phyloP scores from a whole-genome alignment of 2,888 invertebrate genomes.

The Sclerodermus sp. region DNA sequence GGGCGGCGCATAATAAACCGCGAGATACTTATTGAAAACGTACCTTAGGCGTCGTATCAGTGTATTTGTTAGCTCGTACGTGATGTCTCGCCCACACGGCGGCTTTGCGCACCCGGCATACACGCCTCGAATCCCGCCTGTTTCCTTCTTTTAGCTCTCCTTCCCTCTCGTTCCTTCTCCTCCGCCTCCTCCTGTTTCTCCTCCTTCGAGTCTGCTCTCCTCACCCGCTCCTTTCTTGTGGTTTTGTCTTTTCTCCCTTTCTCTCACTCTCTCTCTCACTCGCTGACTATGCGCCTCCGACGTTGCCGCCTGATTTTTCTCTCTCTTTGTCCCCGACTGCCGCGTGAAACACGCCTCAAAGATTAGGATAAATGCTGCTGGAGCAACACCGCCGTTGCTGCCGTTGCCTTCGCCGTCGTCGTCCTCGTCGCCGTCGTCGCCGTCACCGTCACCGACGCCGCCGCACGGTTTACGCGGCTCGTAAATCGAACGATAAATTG shows the following conservation, averaged over 20 bases:
- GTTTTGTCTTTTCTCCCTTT: neutral
- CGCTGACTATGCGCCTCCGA: neutral
- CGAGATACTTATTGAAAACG: too few species aligned
- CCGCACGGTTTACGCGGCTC: slow-evolving; percentile 28
- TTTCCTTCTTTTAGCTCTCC: slow-evolving; percentile 16
- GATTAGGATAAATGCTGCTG: slow-evolving; percentile 39
- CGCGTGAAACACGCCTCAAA: slow-evolving; percentile 27
- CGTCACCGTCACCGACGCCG: slow-evolving; percentile 2
- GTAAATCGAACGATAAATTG: slow-evolving; percentile 45
- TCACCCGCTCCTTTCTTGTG: slow-evolving; percentile 3
- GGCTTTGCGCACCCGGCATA: slow-evolving; percentile 20
- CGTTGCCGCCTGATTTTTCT: neutral
- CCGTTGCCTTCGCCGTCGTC: too few species aligned
- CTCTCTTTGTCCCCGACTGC: slow-evolving; percentile 13
- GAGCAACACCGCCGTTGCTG: slow-evolving; percentile 5
- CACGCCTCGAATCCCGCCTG: too few species aligned
- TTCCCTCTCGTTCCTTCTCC: neutral
- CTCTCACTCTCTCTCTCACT: neutral
- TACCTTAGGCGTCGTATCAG: too few species aligned
- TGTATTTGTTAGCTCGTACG: slow-evolving; percentile 12
- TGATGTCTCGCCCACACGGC: slow-evolving; percentile 16
- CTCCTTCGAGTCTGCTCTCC: slow-evolving; percentile 17
- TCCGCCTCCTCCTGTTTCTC: neutral
- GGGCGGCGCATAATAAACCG: too few species aligned
- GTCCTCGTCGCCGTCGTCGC: too few species aligned